Conservation (phyloP, 2,888 invertebrate genomes). For the Mythimna vitellina region DNA sequence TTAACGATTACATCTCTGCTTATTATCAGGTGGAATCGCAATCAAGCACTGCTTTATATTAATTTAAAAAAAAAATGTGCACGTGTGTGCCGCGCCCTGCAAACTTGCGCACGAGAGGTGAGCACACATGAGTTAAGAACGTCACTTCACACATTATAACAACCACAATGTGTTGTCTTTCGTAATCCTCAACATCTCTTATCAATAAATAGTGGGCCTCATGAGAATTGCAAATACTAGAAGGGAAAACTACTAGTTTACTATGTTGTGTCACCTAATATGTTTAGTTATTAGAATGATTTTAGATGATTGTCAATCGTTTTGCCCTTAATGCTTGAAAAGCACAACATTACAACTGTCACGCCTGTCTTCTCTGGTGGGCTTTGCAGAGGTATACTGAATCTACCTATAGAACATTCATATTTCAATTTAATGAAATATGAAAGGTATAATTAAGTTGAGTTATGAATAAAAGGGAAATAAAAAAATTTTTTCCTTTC, state of each 20-base stretch:
- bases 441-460: too few relatives aligned
- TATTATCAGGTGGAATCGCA: too few relatives aligned
- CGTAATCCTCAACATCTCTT: not conserved
- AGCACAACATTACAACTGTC: not conserved
- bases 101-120: not conserved
- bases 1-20: too few relatives aligned
- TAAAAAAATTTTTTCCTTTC: too few relatives aligned
- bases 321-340: not conserved
- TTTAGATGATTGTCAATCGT: not conserved
- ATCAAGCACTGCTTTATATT: too few relatives aligned
- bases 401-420: not conserved
- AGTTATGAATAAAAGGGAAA: too few relatives aligned
- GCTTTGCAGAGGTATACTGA: not conserved
- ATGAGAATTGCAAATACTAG: not conserved
- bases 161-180: not conserved
- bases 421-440: too few relatives aligned
- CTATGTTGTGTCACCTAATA: not conserved
- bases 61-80: not conserved
- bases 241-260: not conserved
- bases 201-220: slow-evolving; percentile 3
- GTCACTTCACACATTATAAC: not conserved
- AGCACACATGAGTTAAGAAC: not conserved
- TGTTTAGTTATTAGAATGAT: too few relatives aligned
- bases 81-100: too few relatives aligned
- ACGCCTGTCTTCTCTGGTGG: not conserved